Evolutionary conservation across 2,888 invertebrate genomes (phyloP), one percentile per base, ranked within the genome.

Genomic region (Chalcis sispes): DNA sequence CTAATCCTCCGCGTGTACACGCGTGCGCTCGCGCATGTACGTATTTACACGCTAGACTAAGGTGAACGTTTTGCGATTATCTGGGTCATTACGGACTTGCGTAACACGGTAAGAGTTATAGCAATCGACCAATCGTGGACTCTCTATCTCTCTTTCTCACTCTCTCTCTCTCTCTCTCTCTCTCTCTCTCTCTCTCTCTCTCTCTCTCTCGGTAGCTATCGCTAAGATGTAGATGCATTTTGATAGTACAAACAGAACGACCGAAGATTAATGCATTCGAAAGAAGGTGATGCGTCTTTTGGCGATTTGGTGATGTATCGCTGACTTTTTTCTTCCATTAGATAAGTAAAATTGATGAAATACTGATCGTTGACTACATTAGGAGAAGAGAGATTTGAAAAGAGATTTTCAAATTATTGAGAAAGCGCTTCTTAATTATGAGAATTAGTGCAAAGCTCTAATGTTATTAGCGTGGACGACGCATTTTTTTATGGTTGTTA

Each of bases 21-120:
- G 56, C 29, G 5, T 46, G 15, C 27, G n/a, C 20, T 1, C 27
- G 27, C 50, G 71, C 64, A 62, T 74, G 59, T 64, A 71, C 40
- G 70, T 74, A 72, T n/a, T n/a, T n/a, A n/a, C n/a, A n/a, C n/a
- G n/a, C n/a, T n/a, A n/a, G n/a, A n/a, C 77, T 78, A 82, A 81
- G 82, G 81, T 80, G 72, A 80, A 72, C 78, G 70, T 75, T 65
- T 70, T 74, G 67, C 77, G 78, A 65, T 76, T 81, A 84, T 82
- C 80, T 81, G 79, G 83, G 79, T 81, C 81, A 80, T 84, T 83
- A 81, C 79, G 81, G 77, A 77, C 82, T 85, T 83, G 82, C 81
- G 82, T 83, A 84, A 84, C 80, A 42, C 75, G n/a, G 48, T 23
- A 18, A 20, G 8, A 15, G 20, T 36, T 42, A 27, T 23, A 54